Base-by-base conservation (phyloP, 2,888 invertebrate genomes). In the Agrochola lychnidis region DNA sequence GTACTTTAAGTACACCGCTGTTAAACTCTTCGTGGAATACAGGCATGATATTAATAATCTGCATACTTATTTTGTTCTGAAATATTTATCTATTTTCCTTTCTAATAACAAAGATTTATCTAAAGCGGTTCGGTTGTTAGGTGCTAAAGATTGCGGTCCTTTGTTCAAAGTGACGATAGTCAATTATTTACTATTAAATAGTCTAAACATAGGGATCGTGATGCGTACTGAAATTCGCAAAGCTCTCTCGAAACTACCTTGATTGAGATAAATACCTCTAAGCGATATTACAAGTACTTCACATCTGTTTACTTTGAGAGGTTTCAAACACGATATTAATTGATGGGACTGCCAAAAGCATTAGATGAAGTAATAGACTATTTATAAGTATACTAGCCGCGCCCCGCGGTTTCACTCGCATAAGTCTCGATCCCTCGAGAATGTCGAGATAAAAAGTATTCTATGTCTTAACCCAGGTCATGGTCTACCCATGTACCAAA, bases 131-230 rank as follows among this genome's bases (percentile, higher is more conserved):
- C 45, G 14, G 53, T 77, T 57, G 57, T 56, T 56, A 62, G 14
- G 53, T 40, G 30, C n/a, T 57, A 19, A 56, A 48, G 19, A 56
- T 62, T 36, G 61, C 25, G 53, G 62, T 63, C 30, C 14, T 71
- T 71, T 71, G 71, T 79, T 71, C 45, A 48, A 30, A 30, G 53
- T n/a, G 56, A 48, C 48, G 72, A n/a, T 14, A 48, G 56, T 36
- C 16, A 79, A 79, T 56, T 56, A 77, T 77, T 77, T 77, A n/a
- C 30, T 14, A 48, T 63, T 63, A 30, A 71, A 30, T 70, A 40
- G 25, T 45, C 53, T 30, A 6, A 71, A 40, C 48, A 68, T 22
- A 16, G n/a, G 56, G 40, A 62, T 62, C 16, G 16, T 4, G 40
- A 22, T 10, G 56, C 53, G 25, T 40, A 51, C 30, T 42, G 9